Conservation (phyloP, 2,888 invertebrate species). For the Agrotis exclamationis region DNA sequence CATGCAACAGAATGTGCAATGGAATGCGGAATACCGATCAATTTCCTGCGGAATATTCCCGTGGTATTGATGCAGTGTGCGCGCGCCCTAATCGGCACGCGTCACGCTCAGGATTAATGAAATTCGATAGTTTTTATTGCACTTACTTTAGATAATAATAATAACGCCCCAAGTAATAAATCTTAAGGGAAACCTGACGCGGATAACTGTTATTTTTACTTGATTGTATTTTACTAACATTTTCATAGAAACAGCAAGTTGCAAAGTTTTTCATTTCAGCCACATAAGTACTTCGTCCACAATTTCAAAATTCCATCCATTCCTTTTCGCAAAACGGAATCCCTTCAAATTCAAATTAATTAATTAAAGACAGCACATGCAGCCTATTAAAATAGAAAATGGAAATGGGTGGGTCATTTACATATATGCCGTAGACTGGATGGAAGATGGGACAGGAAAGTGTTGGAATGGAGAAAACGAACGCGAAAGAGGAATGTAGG, state of each 20-base stretch:
- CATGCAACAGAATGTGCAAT: conserved; percentile 17
- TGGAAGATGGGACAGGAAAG: too few relatives aligned
- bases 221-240: neutral
- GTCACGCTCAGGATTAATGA: conserved; percentile 59
- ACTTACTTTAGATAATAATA: conserved; percentile 53
- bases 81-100: conserved; percentile 70
- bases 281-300: neutral
- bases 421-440: too few relatives aligned
- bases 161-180: conserved; percentile 21
- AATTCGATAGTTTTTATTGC: conserved; percentile 65
- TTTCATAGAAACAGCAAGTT: neutral
- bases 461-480: too few relatives aligned
- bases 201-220: neutral
- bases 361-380: neutral
- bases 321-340: neutral
- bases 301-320: neutral
- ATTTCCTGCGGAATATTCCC: conserved; percentile 9
- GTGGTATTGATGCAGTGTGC: conserved; percentile 58
- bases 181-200: neutral
- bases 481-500: too few relatives aligned
- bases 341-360: neutral
- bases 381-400: neutral
- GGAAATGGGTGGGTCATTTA: too few relatives aligned
- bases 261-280: neutral
- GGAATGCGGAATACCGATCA: conserved; percentile 18